phyloP scores from a whole-genome alignment of 2,797 vertebrate genomes.

The Ciconia nigra region DNA sequence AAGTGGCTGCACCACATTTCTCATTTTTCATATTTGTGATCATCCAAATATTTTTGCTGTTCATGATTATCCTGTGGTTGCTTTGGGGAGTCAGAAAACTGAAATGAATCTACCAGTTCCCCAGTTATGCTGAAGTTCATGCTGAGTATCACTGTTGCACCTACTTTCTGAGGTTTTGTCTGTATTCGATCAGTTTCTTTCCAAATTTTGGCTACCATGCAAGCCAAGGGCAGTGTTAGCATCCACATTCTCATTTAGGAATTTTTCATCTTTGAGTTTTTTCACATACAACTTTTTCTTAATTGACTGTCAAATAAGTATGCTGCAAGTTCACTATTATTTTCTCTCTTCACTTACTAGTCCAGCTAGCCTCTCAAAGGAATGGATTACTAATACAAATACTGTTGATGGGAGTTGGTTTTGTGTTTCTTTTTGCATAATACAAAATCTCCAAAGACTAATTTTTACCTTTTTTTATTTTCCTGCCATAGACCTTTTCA shows the following conservation, averaged over 20 bases:
- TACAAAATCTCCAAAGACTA: not conserved
- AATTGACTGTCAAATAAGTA: not conserved
- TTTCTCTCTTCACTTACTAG: not conserved
- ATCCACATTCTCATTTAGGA: not conserved
- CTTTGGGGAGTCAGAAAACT: constrained; percentile 34
- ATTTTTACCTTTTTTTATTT: not conserved
- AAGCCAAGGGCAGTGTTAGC: not conserved
- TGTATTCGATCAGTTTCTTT: not conserved
- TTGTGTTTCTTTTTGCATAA: not conserved
- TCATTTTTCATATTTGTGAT: constrained; percentile 49
- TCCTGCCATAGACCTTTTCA: not conserved
- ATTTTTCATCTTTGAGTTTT: not conserved
- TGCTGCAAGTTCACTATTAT: not conserved
- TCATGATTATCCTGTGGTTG: constrained; percentile 46
- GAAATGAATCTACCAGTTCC: constrained; percentile 6
- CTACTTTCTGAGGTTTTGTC: not conserved
- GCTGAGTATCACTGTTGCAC: not conserved
- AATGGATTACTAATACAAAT: not conserved
- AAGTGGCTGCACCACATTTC: constrained; percentile 12
- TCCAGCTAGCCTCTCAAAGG: not conserved
- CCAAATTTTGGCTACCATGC: not conserved
- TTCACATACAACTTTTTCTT: not conserved
- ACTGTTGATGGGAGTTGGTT: not conserved
- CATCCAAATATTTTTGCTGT: constrained; percentile 43
- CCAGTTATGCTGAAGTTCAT: not conserved